Evolutionary conservation across 1,140 invertebrate genomes (phyloP).

Genomic region (Diprion similis): DNA sequence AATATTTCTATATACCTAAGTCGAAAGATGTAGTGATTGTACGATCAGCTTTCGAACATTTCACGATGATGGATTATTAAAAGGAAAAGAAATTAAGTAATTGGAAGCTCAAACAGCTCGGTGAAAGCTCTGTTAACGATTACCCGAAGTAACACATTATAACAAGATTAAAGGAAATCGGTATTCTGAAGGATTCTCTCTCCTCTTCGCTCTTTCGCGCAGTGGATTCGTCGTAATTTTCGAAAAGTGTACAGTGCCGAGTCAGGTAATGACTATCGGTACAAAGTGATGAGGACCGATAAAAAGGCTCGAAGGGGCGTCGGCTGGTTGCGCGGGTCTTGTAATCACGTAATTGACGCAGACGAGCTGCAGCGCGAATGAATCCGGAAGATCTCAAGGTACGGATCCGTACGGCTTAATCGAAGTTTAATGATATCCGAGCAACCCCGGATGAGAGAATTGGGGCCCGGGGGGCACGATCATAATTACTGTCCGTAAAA

Average conservation of each 20-base stretch:
- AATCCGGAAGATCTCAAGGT: not conserved
- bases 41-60: no score
- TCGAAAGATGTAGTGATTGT: no score
- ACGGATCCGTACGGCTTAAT: constrained; percentile 12
- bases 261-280: constrained; percentile 11
- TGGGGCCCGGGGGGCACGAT: not conserved
- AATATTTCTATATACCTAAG: no score
- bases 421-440: constrained; percentile 13
- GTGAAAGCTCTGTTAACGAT: no score
- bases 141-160: no score
- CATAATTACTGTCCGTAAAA: not conserved
- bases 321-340: not conserved
- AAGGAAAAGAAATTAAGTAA: no score
- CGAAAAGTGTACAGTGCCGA: not conserved
- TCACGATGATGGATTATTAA: no score
- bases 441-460: not conserved
- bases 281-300: constrained; percentile 12
- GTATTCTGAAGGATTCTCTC: no score
- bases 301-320: not conserved
- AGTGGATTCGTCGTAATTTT: not conserved
- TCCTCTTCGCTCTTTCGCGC: not conserved
- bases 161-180: no score
- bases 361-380: not conserved
- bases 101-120: no score
- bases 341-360: constrained; percentile 15